Evolutionary conservation across 1,140 invertebrate species (phyloP).

Genomic region (Aplysia californica): DNA sequence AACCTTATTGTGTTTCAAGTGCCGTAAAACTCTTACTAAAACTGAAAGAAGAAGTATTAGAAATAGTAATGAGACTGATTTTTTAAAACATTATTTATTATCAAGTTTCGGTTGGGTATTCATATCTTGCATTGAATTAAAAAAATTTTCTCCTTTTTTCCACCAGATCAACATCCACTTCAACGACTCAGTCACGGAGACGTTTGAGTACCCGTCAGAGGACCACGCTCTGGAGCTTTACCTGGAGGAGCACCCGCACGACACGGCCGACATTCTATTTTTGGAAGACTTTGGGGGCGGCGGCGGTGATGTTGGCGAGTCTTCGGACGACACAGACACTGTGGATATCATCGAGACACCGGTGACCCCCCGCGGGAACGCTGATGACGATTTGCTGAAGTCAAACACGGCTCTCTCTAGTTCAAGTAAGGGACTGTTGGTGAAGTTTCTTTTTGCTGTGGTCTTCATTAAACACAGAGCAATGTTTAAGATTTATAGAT

Average conservation of each 20-base stretch:
- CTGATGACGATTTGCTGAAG: slow-evolving; percentile 32
- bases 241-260: slow-evolving; percentile 43
- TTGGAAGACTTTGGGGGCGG: slow-evolving; percentile 28
- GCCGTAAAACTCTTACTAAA: no score
- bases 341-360: background rate
- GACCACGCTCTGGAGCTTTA: slow-evolving; percentile 38
- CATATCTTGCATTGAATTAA: no score
- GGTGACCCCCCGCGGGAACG: slow-evolving; percentile 5
- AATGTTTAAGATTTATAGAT: no score
- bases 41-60: no score
- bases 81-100: no score
- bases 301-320: slow-evolving; percentile 23
- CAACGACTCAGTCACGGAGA: slow-evolving; percentile 32
- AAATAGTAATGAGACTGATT: no score
- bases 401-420: slow-evolving; percentile 39
- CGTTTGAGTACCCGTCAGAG: slow-evolving; percentile 49
- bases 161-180: slow-evolving; percentile 44
- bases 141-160: no score
- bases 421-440: slow-evolving; percentile 21
- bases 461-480: no score
- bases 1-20: no score
- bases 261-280: slow-evolving; percentile 33
- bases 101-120: no score
- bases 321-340: slow-evolving; percentile 30
- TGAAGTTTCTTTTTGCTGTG: no score